These are phyloP conservation scores for Anoncus sp. DNA, from an alignment of 2,888 invertebrate genomes.

Conservation along the genomic window DNA sequence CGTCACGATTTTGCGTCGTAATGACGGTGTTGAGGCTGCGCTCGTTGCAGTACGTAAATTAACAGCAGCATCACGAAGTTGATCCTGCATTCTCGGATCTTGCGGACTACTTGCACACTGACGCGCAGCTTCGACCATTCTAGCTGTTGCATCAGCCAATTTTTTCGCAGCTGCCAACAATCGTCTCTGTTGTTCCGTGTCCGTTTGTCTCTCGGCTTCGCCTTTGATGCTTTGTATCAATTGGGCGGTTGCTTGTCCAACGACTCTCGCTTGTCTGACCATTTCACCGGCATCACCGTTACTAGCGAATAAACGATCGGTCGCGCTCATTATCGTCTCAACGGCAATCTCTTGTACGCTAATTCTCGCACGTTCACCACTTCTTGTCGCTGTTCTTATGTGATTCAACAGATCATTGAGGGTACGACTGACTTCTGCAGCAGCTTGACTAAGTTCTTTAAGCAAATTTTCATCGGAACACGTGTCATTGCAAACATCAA, in stretches of 20 bases:
- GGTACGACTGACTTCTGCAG: constrained; percentile 94
- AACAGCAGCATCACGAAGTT: constrained; percentile 95
- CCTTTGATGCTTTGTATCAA: constrained; percentile 97
- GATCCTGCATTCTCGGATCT: constrained; percentile 93
- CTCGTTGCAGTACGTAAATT: constrained; percentile 96
- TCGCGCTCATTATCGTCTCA: constrained; percentile 95
- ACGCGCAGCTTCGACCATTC: constrained; percentile 98
- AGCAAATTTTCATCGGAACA: constrained; percentile 88
- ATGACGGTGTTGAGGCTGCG: constrained; percentile 92
- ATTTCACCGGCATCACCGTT: constrained; percentile 96
- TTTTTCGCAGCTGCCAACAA: constrained; percentile 97
- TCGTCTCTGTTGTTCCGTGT: constrained; percentile 94
- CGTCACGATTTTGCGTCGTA: constrained; percentile 88
- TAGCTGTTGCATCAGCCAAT: constrained; percentile 97
- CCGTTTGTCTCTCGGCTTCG: constrained; percentile 95
- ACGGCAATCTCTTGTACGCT: constrained; percentile 90
- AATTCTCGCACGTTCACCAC: constrained; percentile 85
- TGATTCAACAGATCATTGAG: constrained; percentile 95
- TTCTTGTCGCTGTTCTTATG: constrained; percentile 89
- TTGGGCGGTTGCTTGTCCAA: constrained; percentile 97
- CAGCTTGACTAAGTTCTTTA: constrained; percentile 92
- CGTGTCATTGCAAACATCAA: constrained; percentile 91
- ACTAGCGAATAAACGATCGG: constrained; percentile 94
- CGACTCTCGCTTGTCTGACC: constrained; percentile 95
- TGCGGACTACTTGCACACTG: constrained; percentile 94